Evolutionary conservation across 1,140 invertebrate genomes (phyloP), one percentile per base, ranked within the genome.

Genomic region (Frieseomelitta varia): DNA sequence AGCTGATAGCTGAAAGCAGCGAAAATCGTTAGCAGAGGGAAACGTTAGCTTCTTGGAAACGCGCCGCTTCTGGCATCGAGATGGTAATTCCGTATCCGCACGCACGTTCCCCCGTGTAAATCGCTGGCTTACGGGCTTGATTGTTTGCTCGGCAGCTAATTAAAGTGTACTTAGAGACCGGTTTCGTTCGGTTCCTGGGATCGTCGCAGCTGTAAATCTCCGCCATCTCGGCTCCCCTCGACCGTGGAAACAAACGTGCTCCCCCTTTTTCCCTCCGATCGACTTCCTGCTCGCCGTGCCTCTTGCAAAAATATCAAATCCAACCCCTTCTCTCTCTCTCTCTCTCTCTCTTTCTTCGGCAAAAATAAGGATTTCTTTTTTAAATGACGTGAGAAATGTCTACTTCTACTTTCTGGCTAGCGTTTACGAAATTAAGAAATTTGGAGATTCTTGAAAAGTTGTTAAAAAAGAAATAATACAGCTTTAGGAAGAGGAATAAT

Each of bases 121-220:
- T 75, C 73, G 55, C 73, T 55, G 73, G 73, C 53, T 75, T 75
- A 75, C 30, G 73, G 21, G 30, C 73, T 75, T 58, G 73, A 75
- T 75, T 75, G 73, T 75, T 75, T 75, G 73, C 73, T 75, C 73
- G 55, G 55, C 73, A 55, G 73, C 73, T 75, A 75, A 75, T 75
- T 75, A 75, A 75, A 75, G 55, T 75, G 73, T 75, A 58, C 73
- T 56, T 75, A 58, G 73, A 75, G 73, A 75, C 53, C 73, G 55
- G 73, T 58, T 75, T 39, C 69, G 69, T 72, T 72, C 69, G 61
- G n/a, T 47, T 27, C 8, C 47, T 24, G 1, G 24, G 68, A 71
- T 47, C 68, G 39, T 71, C 24, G 68, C 68, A 6, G 21, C 24
- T 71, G 24, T 51, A 51, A n/a, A 47, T n/a, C 68, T 30, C 63